These are phyloP conservation scores for Gisinianus flammeolus DNA, from an alignment of 2,888 invertebrate genomes.

Conservation along the genomic window DNA sequence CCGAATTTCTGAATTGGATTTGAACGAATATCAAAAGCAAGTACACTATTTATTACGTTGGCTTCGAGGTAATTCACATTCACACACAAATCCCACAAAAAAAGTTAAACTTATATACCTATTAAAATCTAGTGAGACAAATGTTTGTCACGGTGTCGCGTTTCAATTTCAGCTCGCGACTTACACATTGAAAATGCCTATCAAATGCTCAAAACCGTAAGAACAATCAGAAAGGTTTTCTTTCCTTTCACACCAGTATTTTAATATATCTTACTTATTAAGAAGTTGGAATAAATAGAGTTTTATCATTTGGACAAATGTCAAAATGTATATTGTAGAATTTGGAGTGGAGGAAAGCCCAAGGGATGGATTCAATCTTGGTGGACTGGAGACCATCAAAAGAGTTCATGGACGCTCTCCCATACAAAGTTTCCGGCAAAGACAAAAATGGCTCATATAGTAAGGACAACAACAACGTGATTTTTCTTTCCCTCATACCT, in stretches of 20 bases:
- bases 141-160: not conserved
- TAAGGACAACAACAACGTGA: not conserved
- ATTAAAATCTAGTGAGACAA: too few relatives aligned
- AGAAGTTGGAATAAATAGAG: not conserved
- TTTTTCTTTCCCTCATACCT: too few relatives aligned
- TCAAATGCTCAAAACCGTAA: constrained; percentile 32
- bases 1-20: not conserved
- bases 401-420: constrained; percentile 7
- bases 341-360: constrained; percentile 29
- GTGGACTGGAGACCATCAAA: not conserved
- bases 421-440: constrained; percentile 29
- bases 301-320: not conserved
- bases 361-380: constrained; percentile 22
- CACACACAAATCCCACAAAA: too few relatives aligned
- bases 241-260: not conserved
- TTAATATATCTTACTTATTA: too few relatives aligned
- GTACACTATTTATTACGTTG: constrained; percentile 18
- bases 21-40: constrained; percentile 2
- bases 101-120: too few relatives aligned
- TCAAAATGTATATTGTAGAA: constrained; percentile 15
- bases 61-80: not conserved
- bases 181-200: constrained; percentile 16
- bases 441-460: constrained; percentile 29
- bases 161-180: constrained; percentile 22
- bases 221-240: not conserved